A percentile compares a stretch with the other conserved stretches of the same genome.
These are phyloP conservation scores for Chaetops frenatus DNA, from an alignment of 2,113 vertebrate species.

Conservation along the genomic window DNA sequence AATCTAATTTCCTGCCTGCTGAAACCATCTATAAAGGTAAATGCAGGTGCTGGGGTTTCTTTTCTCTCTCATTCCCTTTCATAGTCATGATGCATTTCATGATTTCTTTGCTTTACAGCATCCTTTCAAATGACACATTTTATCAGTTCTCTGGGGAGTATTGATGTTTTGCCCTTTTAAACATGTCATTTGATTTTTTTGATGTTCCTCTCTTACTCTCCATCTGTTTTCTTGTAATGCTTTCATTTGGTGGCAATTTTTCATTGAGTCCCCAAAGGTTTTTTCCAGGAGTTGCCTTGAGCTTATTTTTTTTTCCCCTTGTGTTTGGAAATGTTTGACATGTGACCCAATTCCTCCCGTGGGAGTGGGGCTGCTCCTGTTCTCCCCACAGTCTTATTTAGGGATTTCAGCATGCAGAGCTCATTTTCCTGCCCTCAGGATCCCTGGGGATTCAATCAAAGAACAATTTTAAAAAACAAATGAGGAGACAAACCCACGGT, in stretches of 20 bases:
- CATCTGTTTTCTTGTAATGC: constrained; percentile 63
- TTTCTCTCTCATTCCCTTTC: not conserved
- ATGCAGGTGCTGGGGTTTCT: not conserved
- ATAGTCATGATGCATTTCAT: constrained; percentile 57
- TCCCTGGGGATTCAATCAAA: constrained; percentile 57
- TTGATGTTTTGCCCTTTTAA: constrained; percentile 78
- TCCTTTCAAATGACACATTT: constrained; percentile 69
- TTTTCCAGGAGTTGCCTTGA: constrained; percentile 49
- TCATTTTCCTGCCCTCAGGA: not conserved
- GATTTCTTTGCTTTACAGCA: constrained; percentile 67
- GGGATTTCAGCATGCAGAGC: constrained; percentile 26
- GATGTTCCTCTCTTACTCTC: constrained; percentile 66
- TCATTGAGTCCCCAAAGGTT: constrained; percentile 57
- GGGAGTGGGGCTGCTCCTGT: not conserved
- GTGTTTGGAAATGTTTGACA: constrained; percentile 38
- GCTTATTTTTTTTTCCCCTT: not conserved
- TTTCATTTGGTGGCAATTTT: constrained; percentile 67
- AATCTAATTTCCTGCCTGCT: constrained; percentile 52
- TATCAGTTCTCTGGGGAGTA: constrained; percentile 69
- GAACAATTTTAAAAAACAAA: constrained; percentile 46
- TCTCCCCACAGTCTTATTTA: not conserved
- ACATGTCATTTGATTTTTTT: constrained; percentile 76
- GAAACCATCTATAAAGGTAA: not conserved
- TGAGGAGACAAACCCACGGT: not conserved
- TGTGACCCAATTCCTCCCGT: not conserved